These are phyloP conservation scores for Calliscelio sp. DNA, from an alignment of 2,888 invertebrate genomes.

Conservation along the genomic window DNA sequence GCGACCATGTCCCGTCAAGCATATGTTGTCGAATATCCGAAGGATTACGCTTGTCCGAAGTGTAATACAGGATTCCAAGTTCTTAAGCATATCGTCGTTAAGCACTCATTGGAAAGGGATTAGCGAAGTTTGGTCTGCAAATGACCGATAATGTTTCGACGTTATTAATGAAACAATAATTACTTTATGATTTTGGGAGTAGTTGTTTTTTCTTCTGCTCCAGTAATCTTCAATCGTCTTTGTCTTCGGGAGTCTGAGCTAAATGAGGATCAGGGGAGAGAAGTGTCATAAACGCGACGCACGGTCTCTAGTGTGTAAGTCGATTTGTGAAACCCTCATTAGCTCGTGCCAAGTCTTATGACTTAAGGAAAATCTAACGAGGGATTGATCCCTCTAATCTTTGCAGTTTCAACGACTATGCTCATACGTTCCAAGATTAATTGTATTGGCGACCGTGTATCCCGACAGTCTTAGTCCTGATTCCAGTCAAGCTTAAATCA, in stretches of 20 bases:
- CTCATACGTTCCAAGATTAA: conserved; percentile 40
- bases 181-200: background rate
- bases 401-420: conserved; percentile 18
- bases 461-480: no score
- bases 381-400: conserved; percentile 52
- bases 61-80: conserved; percentile 61
- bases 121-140: conserved; percentile 15
- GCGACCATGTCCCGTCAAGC: conserved; percentile 32
- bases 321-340: conserved; percentile 59
- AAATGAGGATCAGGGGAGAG: conserved; percentile 23
- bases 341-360: conserved; percentile 55
- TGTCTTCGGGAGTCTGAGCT: conserved; percentile 2
- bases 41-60: conserved; percentile 63
- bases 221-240: background rate
- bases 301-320: conserved; percentile 42
- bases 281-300: conserved; percentile 45
- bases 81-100: conserved; percentile 54
- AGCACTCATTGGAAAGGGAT: conserved; percentile 47
- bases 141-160: conserved; percentile 21
- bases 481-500: no score
- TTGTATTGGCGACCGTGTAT: conserved; percentile 47
- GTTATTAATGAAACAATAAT: conserved; percentile 35
- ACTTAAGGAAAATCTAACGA: conserved; percentile 59
- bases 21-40: conserved; percentile 57
- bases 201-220: background rate